phyloP scores from a whole-genome alignment of 1,140 invertebrate genomes.

The Mya arenaria region DNA sequence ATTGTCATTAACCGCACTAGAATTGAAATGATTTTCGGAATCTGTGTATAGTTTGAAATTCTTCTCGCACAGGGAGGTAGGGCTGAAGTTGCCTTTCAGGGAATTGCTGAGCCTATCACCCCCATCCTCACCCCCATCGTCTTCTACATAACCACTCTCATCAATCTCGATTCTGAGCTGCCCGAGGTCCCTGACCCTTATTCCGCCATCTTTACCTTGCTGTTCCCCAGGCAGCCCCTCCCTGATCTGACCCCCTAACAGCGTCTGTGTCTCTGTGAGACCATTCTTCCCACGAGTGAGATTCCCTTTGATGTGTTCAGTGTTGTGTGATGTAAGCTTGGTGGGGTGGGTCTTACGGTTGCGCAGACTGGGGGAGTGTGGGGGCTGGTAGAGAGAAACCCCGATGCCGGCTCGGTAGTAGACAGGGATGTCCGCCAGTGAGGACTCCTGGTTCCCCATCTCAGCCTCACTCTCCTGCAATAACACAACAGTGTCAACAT shows the following conservation, averaged over 20 bases:
- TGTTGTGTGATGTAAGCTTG: neutral
- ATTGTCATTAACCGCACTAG: no score
- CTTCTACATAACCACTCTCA: slow-evolving; percentile 44
- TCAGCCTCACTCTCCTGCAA: slow-evolving; percentile 26
- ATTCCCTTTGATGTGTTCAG: slow-evolving; percentile 27
- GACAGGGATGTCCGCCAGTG: slow-evolving; percentile 33
- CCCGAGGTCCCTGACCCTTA: neutral
- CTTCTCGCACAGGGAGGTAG: slow-evolving; percentile 42
- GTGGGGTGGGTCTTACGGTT: slow-evolving; percentile 21
- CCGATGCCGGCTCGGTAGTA: slow-evolving; percentile 32
- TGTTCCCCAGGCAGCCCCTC: no score
- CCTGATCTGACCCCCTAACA: neutral
- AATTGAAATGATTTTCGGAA: no score
- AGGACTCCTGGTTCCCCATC: slow-evolving; percentile 49
- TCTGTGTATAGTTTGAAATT: slow-evolving; percentile 6
- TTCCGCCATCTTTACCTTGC: no score
- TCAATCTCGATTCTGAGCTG: slow-evolving; percentile 42
- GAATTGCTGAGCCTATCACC: slow-evolving; percentile 39
- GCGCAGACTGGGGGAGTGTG: neutral
- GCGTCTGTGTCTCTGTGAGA: neutral
- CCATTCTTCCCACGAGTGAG: slow-evolving; percentile 2
- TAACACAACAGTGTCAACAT: neutral
- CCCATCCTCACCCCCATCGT: slow-evolving; percentile 3
- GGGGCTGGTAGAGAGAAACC: slow-evolving; percentile 29
- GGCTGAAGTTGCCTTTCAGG: slow-evolving; percentile 46